These are phyloP conservation scores for Magallana angulata DNA, from an alignment of 1,140 invertebrate genomes.

Conservation along the genomic window DNA sequence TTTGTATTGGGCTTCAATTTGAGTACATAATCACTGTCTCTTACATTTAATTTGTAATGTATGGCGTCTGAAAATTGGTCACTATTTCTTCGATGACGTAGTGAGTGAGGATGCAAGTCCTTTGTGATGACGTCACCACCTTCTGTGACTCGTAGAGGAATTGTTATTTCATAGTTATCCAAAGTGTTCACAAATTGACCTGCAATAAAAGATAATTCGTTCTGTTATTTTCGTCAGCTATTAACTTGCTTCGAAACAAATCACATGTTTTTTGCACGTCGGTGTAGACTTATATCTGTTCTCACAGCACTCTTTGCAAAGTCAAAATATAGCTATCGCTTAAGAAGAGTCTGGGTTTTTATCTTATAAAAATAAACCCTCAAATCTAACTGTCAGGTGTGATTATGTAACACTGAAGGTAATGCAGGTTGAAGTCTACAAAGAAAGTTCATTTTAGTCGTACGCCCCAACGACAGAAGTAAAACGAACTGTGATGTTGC, in stretches of 20 bases:
- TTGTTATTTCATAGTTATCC: constrained; percentile 80
- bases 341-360: background rate
- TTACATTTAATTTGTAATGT: constrained; percentile 83
- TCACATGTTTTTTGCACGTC: background rate
- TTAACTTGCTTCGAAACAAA: background rate
- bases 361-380: constrained; percentile 6
- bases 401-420: constrained; percentile 20
- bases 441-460: constrained; percentile 17
- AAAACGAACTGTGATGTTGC: background rate
- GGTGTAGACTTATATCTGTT: background rate
- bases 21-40: constrained; percentile 82
- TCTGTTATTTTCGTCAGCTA: background rate
- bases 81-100: constrained; percentile 22
- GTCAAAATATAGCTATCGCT: constrained; percentile 4
- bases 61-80: constrained; percentile 64
- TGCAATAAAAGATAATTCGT: constrained; percentile 57
- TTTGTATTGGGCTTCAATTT: constrained; percentile 83
- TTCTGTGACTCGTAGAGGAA: constrained; percentile 82
- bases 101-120: constrained; percentile 77
- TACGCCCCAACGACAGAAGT: background rate
- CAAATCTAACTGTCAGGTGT: constrained; percentile 2
- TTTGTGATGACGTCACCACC: constrained; percentile 82
- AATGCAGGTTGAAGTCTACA: constrained; percentile 4
- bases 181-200: constrained; percentile 73
- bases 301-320: background rate